Evolutionary conservation across 2,797 vertebrate genomes (phyloP).

Genomic region (Eleutherodactylus coqui): DNA sequence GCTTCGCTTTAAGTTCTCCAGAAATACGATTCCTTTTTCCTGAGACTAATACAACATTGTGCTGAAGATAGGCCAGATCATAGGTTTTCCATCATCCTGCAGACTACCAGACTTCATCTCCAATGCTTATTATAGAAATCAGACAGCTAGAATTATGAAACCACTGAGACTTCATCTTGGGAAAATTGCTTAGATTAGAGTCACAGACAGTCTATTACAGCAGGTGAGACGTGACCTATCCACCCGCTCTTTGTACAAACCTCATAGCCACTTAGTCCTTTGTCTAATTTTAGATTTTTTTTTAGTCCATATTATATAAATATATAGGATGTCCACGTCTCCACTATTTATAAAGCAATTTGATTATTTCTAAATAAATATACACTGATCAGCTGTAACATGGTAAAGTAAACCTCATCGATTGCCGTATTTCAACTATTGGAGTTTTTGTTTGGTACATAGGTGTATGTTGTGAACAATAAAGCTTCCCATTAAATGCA

Average conservation of each 20-base stretch:
- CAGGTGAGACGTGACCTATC: conserved; percentile 34
- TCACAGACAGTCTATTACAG: conserved; percentile 22
- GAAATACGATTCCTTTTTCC: background rate
- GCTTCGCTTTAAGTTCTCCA: background rate
- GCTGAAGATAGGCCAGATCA: background rate
- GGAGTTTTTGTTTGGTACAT: too few relatives aligned
- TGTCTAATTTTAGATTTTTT: background rate
- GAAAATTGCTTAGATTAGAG: background rate
- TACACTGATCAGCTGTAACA: too few relatives aligned
- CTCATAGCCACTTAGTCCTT: background rate
- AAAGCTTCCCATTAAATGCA: too few relatives aligned
- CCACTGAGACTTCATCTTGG: conserved; percentile 19
- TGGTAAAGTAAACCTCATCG: too few relatives aligned
- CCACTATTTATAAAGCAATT: too few relatives aligned
- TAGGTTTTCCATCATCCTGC: conserved; percentile 14
- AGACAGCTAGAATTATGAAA: conserved; percentile 41
- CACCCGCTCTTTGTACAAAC: background rate
- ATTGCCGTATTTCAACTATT: too few relatives aligned
- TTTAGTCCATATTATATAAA: background rate
- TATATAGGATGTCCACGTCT: background rate
- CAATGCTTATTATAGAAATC: conserved; percentile 26
- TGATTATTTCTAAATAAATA: too few relatives aligned
- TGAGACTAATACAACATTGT: background rate
- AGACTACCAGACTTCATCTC: conserved; percentile 7
- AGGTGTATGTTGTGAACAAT: too few relatives aligned